Base-by-base conservation (phyloP, 1,140 invertebrate genomes). In the Trachymyrmex septentrionalis region DNA sequence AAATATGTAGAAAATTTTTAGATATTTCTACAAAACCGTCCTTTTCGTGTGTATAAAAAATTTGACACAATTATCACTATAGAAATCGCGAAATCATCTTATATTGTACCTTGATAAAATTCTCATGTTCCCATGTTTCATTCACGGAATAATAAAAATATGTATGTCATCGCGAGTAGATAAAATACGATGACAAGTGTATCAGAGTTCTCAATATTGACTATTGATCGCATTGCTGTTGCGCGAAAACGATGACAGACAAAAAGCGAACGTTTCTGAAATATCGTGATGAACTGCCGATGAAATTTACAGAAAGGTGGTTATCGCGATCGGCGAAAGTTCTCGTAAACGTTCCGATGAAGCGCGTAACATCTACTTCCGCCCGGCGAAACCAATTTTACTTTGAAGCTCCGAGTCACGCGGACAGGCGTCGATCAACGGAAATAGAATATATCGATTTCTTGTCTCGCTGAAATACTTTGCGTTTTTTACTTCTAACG, bases 241-340 rank as follows among this genome's bases (percentile, higher is more conserved):
- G 48, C 27, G 76, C 21, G 55, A 9, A n/a, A 21, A 66, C 44
- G 61, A 80, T 24, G 30, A n/a, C 27, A 16, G 27, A 27, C 48
- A 67, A 80, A 80, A 67, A 57, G 55, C 14, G 14, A 38, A 3
- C 53, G 24, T 63, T 84, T 50, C 50, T 73, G 38, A 84, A 84
- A 75, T 84, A 84, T 75, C 69, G 80, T 27, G 80, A 82, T 48
- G 24, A 75, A 30, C 69, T 38, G n/a, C 38, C 55, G 55, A 75
- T 84, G 80, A 61, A 84, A 84, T 84, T 75, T 84, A 73, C 21
- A 84, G 55, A 73, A 84, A 84, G 19, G 38, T 21, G 55, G 69
- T 84, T 82, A 75, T 75, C 69, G 69, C 24, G 63, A 24, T 2
- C 34, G 21, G 77, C 64, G 14, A 80, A 80, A 48, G 76, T 69